Percentiles rank a stretch among this genome's conserved stretches.
Conservation (phyloP, 2,888 invertebrate genomes). For the Chymomyza fuscimana region DNA sequence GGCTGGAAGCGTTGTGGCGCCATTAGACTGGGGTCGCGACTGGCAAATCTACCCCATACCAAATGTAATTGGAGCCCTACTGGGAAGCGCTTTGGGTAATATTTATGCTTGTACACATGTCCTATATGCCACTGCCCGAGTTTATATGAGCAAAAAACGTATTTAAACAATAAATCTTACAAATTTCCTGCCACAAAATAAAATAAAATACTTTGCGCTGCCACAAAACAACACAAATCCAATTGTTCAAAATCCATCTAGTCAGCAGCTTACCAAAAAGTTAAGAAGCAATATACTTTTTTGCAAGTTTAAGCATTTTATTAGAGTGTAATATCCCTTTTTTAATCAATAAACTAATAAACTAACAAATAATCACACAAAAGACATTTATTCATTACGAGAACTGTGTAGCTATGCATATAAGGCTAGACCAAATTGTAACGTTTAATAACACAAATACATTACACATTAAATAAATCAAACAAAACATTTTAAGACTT, state of each 20-base stretch:
- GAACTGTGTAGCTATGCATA: conserved; percentile 18
- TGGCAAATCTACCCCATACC: conserved; percentile 90
- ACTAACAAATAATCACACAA: conserved; percentile 53
- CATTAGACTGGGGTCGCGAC: conserved; percentile 91
- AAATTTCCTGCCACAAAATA: conserved; percentile 62
- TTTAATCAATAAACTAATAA: conserved; percentile 61
- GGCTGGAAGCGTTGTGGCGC: conserved; percentile 88
- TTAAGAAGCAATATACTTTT: conserved; percentile 57
- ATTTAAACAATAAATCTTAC: conserved; percentile 41
- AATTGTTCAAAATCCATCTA: conserved; percentile 41
- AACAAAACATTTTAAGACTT: conserved; percentile 19
- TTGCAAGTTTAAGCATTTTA: conserved; percentile 68
- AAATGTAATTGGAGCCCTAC: conserved; percentile 83
- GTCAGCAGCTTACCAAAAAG: conserved; percentile 66
- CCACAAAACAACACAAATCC: conserved; percentile 44
- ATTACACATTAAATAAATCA: conserved; percentile 22
- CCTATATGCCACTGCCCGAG: conserved; percentile 74
- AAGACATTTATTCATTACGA: conserved; percentile 32
- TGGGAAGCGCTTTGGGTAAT: conserved; percentile 82
- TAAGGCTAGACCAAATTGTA: conserved; percentile 28
- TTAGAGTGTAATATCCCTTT: conserved; percentile 54
- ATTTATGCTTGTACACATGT: conserved; percentile 78
- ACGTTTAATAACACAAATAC: conserved; percentile 25
- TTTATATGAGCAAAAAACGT: conserved; percentile 76
- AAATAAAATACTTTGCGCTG: conserved; percentile 57